Conservation (phyloP, 2,888 invertebrate genomes). For the Campoplex nolae region DNA sequence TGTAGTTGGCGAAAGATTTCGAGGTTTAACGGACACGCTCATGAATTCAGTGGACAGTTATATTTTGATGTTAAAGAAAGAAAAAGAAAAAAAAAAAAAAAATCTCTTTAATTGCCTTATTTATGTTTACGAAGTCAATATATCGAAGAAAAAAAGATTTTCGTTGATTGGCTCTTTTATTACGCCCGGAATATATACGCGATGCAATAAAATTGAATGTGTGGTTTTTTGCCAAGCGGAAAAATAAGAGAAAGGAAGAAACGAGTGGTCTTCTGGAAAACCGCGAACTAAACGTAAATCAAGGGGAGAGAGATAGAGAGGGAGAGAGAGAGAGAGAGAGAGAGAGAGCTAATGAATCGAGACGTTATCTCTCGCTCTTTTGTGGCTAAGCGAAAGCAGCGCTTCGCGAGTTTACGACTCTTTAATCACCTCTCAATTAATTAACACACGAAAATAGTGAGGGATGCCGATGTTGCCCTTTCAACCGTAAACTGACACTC, state of each 20-base stretch:
- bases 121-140: slow-evolving; percentile 1
- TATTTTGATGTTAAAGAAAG: neutral
- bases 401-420: slow-evolving; percentile 70
- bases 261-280: slow-evolving; percentile 31
- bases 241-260: slow-evolving; percentile 18
- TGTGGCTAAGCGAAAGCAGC: slow-evolving; percentile 68
- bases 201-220: neutral
- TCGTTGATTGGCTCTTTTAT: slow-evolving; percentile 1
- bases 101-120: slow-evolving; percentile 8
- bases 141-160: neutral
- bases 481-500: neutral
- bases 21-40: slow-evolving; percentile 16
- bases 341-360: slow-evolving; percentile 47
- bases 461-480: neutral
- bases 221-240: slow-evolving; percentile 19
- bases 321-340: neutral
- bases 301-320: slow-evolving; percentile 1
- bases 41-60: slow-evolving; percentile 10
- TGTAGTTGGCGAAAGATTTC: slow-evolving; percentile 36
- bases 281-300: slow-evolving; percentile 68
- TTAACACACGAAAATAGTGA: slow-evolving; percentile 60
- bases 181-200: neutral
- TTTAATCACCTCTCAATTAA: slow-evolving; percentile 75
- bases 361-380: slow-evolving; percentile 69
- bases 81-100: neutral